Base-by-base conservation (phyloP, 1,140 invertebrate genomes). In the Vanessa tameamea region DNA sequence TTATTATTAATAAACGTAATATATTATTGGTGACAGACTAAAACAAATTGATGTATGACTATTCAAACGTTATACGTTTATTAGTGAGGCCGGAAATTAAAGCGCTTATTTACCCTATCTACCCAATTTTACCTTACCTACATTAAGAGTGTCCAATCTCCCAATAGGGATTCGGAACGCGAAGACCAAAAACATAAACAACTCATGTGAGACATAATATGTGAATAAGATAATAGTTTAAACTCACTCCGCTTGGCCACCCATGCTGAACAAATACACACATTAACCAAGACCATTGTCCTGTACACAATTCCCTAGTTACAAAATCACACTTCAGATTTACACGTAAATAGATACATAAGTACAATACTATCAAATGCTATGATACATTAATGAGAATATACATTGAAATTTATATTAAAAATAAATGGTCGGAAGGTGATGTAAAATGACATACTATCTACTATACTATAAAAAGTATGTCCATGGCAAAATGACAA, bases 401-500 rank as follows among this genome's bases (percentile, higher is more conserved):
- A 43, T 43, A 9, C 37, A 11, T 3, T 43, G 2, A 43, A 8
- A 43, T 37, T 37, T 37, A 43, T 6, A 9, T 43, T 0, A 43
- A 43, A 43, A 43, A 43, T 43, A 43, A 31, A 50, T 50, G 48
- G 2, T n/a, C 13, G 4, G 3, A 15, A 11, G 9, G 51, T 55
- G n/a, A 20, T 20, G n/a, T 55, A 55, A 4, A 2, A 55, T 20
- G 51, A n/a, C 15, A 16, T 65, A 72, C 83, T 78, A 43, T 43
- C 37, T 43, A 43, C 37, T 43, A 43, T 83, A 75, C 77, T 86
- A 84, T 84, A 79, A 76, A 81, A 78, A 80, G 83, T 78, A 78
- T 79, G 77, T 71, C 61, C 69, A 79, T 77, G 57, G 74, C 63
- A 48, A 73, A 79, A 48, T 76, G 73, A 70, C 72, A 65, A 64